Base-by-base conservation (phyloP, 2,113 vertebrate species). In the Nesogale talazaci region DNA sequence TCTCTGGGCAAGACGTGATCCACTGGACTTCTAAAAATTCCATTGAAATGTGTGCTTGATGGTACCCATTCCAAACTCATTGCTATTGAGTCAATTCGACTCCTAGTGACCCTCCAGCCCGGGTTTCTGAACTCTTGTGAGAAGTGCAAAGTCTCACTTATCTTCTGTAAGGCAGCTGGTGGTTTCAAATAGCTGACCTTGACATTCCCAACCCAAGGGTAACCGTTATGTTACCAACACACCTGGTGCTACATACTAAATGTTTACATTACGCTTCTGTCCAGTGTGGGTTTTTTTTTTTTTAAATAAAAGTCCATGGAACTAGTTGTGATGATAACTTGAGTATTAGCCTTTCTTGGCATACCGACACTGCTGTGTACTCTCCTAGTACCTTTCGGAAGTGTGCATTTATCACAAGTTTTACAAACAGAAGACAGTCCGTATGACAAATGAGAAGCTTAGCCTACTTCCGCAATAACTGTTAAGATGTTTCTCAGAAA, bases 401-500 rank as follows among this genome's bases (percentile, higher is more conserved):
- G 72, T 59, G 74, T 1, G 63, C 3, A 57, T 77, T 86, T 90
- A 86, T 91, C 61, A 67, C 67, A 83, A 83, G 34, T 72, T 79
- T 76, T 89, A 67, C 20, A 93, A 81, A 92, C 42, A 15, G 11
- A 94, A 63, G 79, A 84, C 70, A 88, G 42, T 9, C 70, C 67
- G 77, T 74, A 92, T 76, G 27, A 23, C 76, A 95, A 97, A 80
- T 95, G 91, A 97, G 86, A 96, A 92, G 67, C 96, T 96, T 17
- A 97, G 97, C 88, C 87, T 89, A 74, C 89, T 94, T 92, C 74
- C 36, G 94, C 84, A 72, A 89, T 90, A 91, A 82, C 72, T 67
- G 91, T 75, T 75, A 94, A 52, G 77, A 94, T 92, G 40, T 93
- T 96, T 97, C 96, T 97, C 89, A 92, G 89, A 90, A 80, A 52